Percentiles rank a stretch among this genome's conserved stretches.
These are phyloP conservation scores for Eristalis intricaria DNA, from an alignment of 2,888 invertebrate genomes.

Conservation along the genomic window DNA sequence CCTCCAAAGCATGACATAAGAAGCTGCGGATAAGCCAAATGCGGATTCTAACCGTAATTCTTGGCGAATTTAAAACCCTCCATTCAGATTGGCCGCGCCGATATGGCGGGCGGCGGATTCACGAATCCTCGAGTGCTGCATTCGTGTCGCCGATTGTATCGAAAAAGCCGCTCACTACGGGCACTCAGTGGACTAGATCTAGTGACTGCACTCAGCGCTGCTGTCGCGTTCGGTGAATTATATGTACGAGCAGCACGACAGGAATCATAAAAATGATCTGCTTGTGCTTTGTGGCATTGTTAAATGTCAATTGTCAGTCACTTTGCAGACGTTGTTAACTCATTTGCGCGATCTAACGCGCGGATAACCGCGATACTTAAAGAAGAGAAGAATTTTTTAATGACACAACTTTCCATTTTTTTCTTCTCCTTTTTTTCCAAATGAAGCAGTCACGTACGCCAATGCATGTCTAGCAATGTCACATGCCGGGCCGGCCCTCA, in stretches of 20 bases:
- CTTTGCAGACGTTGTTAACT: background rate
- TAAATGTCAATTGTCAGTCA: constrained; percentile 1
- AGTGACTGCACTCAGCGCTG: background rate
- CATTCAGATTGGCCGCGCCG: background rate
- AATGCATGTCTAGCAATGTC: background rate
- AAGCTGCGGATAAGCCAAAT: background rate
- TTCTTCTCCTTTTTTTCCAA: background rate
- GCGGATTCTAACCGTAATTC: background rate
- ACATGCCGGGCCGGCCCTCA: background rate
- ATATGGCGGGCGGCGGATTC: background rate
- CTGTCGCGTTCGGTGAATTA: background rate
- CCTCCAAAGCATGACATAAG: background rate
- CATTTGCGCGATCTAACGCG: background rate
- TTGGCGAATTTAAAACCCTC: background rate
- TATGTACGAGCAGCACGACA: background rate
- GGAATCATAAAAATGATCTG: background rate
- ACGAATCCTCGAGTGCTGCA: background rate
- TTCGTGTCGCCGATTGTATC: background rate
- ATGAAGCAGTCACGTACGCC: background rate
- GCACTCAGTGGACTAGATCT: background rate
- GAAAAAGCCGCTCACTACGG: background rate
- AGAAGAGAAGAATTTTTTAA: background rate
- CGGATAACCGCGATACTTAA: background rate
- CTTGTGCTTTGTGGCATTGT: constrained; percentile 1
- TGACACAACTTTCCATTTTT: background rate